These are phyloP conservation scores for Chionomys nivalis DNA, from an alignment of 2,113 vertebrate genomes.

Conservation along the genomic window DNA sequence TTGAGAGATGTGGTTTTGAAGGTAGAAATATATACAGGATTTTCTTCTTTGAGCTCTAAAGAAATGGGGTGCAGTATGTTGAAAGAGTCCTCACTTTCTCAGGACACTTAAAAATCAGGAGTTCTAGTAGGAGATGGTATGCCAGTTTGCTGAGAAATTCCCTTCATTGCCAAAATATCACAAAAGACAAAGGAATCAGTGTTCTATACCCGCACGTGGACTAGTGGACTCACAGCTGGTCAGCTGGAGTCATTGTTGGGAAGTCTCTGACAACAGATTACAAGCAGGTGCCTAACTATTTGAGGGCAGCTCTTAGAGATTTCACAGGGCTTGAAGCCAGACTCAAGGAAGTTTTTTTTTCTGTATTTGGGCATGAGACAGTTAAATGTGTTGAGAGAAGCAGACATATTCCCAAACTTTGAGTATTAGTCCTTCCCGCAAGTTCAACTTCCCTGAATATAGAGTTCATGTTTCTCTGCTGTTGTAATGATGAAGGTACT, in stretches of 20 bases:
- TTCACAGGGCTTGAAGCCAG: background rate
- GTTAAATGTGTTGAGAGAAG: background rate
- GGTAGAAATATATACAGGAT: background rate
- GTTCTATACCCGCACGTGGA: fast-evolving
- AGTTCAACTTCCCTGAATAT: background rate
- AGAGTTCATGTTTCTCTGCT: background rate
- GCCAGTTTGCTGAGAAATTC: background rate
- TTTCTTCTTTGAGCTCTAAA: background rate
- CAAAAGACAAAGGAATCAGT: fast-evolving
- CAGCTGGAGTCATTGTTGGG: fast-evolving
- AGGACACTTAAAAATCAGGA: background rate
- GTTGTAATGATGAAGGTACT: fast-evolving
- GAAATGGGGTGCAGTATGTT: fast-evolving
- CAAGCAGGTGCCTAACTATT: background rate
- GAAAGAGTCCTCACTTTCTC: background rate
- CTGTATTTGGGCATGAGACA: background rate
- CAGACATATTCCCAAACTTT: background rate
- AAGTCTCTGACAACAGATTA: background rate
- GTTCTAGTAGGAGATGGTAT: background rate
- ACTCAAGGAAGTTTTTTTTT: background rate
- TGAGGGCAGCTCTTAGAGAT: background rate
- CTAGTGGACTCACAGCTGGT: background rate
- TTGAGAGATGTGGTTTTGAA: background rate
- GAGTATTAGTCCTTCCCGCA: background rate
- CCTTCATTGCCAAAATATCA: background rate